A percentile compares a stretch with the other conserved stretches of the same genome.
Conservation (phyloP, 1,140 invertebrate genomes). For the Procambarus virginalis region DNA sequence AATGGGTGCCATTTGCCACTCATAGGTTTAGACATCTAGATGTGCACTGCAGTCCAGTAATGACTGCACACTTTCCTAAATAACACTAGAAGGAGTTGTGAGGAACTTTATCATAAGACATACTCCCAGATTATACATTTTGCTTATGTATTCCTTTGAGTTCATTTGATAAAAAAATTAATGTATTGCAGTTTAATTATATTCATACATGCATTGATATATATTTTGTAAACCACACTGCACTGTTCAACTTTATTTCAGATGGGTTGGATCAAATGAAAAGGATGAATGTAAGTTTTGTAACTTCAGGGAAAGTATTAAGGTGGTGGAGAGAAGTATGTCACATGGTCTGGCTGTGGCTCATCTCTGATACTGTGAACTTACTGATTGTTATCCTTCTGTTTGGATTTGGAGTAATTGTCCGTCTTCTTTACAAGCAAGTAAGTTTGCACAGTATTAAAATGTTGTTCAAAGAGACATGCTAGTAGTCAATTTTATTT, state of each 20-base stretch:
- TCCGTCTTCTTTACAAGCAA: conserved; percentile 49
- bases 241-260: neutral
- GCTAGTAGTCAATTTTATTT: no score
- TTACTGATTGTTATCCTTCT: conserved; percentile 50
- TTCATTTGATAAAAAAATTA: no score
- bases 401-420: conserved; percentile 37
- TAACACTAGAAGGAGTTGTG: no score
- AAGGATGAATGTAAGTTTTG: conserved; percentile 55
- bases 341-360: conserved; percentile 13
- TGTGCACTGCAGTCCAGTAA: no score
- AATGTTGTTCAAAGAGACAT: no score
- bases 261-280: conserved; percentile 52
- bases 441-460: conserved; percentile 5
- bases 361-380: conserved; percentile 28
- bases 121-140: no score
- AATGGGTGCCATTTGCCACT: no score
- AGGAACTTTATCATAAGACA: no score
- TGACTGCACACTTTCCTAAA: no score
- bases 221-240: neutral
- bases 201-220: neutral
- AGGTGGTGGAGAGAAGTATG: conserved; percentile 37
- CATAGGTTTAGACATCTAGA: no score
- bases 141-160: no score
- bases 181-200: no score
- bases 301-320: conserved; percentile 43